These are phyloP conservation scores for Gerosis bhagava DNA, from an alignment of 2,888 invertebrate genomes.

Conservation along the genomic window DNA sequence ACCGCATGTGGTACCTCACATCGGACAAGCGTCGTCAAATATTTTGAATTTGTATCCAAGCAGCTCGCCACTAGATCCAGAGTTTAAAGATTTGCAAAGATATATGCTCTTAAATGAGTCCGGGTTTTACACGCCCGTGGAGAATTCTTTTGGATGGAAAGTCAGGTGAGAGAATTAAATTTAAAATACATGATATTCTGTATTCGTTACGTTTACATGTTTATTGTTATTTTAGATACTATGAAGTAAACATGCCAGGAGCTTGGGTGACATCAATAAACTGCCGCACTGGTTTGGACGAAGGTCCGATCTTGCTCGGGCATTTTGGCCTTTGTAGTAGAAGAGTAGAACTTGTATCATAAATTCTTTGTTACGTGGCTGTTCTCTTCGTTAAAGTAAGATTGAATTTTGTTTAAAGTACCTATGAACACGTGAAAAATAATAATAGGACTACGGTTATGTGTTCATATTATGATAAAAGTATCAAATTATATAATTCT, in stretches of 20 bases:
- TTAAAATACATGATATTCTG: not conserved
- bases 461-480: no score
- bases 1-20: slow-evolving; percentile 16
- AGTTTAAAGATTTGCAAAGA: slow-evolving; percentile 46
- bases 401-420: no score
- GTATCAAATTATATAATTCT: no score
- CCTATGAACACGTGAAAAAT: no score
- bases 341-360: no score
- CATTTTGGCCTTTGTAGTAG: slow-evolving; percentile 54
- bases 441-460: no score
- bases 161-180: slow-evolving; percentile 49
- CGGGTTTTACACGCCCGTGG: slow-evolving; percentile 63
- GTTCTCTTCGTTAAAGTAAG: no score
- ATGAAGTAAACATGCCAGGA: slow-evolving; percentile 43
- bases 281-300: slow-evolving; percentile 42
- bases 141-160: slow-evolving; percentile 61
- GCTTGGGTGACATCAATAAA: slow-evolving; percentile 49
- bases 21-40: slow-evolving; percentile 20
- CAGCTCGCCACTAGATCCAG: slow-evolving; percentile 23
- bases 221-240: slow-evolving; percentile 53
- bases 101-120: slow-evolving; percentile 58
- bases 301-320: slow-evolving; percentile 60
- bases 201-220: not conserved
- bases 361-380: no score
- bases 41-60: slow-evolving; percentile 38